A percentile compares a stretch with the other conserved stretches of the same genome.
These are phyloP conservation scores for Babylonia areolata DNA, from an alignment of 1,140 invertebrate species.

Conservation along the genomic window DNA sequence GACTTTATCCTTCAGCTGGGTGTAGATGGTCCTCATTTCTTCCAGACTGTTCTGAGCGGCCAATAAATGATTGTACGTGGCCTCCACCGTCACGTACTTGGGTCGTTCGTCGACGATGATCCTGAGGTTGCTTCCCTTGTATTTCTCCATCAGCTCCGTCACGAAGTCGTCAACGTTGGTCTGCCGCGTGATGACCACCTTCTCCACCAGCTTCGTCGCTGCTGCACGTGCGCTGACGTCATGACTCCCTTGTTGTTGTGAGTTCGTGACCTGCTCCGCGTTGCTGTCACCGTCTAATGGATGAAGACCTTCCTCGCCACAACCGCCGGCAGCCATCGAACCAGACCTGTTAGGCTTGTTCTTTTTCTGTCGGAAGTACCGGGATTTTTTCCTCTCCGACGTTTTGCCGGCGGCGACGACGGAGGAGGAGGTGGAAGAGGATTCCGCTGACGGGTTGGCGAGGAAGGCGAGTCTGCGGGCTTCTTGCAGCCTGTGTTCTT, in stretches of 20 bases:
- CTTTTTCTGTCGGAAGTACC: background rate
- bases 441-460: background rate
- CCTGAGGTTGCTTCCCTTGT: background rate
- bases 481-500: background rate
- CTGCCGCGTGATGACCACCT: background rate
- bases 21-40: background rate
- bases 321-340: background rate
- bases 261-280: background rate
- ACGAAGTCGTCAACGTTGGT: background rate
- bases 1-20: background rate
- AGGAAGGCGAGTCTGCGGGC: background rate
- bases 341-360: background rate
- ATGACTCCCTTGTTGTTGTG: background rate
- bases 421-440: too few species aligned
- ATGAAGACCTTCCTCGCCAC: background rate
- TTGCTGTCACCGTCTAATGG: background rate
- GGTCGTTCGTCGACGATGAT: constrained; percentile 26
- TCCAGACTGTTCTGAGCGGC: background rate
- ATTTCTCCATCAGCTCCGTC: background rate
- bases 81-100: background rate
- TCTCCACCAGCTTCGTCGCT: background rate
- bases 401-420: background rate
- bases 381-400: too few species aligned
- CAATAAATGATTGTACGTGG: background rate
- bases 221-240: background rate